These are phyloP conservation scores for Lophotis ruficrista DNA, from an alignment of 2,113 vertebrate species.

Conservation along the genomic window DNA sequence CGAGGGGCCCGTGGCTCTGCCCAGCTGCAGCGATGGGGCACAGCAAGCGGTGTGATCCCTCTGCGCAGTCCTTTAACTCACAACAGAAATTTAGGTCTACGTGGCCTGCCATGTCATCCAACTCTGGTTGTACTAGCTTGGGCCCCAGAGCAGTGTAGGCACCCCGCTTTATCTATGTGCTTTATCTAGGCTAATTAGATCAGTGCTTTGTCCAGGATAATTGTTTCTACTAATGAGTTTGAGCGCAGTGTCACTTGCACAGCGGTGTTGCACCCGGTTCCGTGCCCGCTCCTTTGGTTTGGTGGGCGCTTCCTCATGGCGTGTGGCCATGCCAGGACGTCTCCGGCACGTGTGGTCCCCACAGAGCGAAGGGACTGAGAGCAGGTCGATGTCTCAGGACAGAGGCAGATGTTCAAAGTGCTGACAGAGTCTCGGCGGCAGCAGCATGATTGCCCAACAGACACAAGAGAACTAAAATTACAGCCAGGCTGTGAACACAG, in stretches of 20 bases:
- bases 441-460: neutral
- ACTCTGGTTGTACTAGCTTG: neutral
- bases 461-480: neutral
- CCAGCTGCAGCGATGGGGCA: neutral
- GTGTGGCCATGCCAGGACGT: neutral
- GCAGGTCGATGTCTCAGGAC: neutral
- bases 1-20: neutral
- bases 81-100: neutral
- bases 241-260: neutral
- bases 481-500: neutral
- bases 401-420: neutral
- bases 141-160: neutral
- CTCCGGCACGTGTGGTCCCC: rapidly evolving
- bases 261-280: rapidly evolving
- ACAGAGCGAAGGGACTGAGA: rapidly evolving
- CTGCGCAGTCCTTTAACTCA: neutral
- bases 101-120: neutral
- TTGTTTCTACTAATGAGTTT: conserved; percentile 26
- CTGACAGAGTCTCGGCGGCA: neutral
- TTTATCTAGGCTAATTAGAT: conserved; percentile 45
- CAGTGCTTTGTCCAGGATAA: neutral
- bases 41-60: neutral
- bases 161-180: neutral
- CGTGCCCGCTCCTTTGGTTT: rapidly evolving
- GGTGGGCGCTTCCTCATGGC: rapidly evolving